Percentiles rank a stretch among this genome's conserved stretches.
These are phyloP conservation scores for Saccostrea glomerata DNA, from an alignment of 1,140 invertebrate species.

Conservation along the genomic window DNA sequence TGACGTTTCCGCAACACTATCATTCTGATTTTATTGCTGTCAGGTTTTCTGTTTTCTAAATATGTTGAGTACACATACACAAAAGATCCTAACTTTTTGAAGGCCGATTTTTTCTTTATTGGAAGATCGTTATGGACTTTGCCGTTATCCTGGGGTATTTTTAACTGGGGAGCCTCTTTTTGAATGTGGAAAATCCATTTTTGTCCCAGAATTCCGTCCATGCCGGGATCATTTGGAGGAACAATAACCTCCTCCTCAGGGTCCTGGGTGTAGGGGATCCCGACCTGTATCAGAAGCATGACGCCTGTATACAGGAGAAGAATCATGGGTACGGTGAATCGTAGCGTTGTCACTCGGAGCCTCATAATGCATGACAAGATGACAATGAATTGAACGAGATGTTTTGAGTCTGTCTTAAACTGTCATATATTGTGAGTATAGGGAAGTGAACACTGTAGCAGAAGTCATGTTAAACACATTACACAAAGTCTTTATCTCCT, in stretches of 20 bases:
- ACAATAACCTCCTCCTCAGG: background rate
- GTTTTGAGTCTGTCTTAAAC: too few relatives aligned
- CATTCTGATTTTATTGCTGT: constrained; percentile 51
- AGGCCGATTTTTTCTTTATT: constrained; percentile 38
- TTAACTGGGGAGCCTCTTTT: background rate
- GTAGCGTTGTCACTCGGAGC: background rate
- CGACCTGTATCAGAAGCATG: constrained; percentile 36
- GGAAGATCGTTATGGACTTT: background rate
- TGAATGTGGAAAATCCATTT: constrained; percentile 9
- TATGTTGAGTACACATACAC: constrained; percentile 66
- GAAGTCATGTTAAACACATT: background rate
- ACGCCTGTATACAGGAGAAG: constrained; percentile 16
- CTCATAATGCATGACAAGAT: background rate
- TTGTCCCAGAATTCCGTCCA: constrained; percentile 34
- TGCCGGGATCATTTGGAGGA: background rate
- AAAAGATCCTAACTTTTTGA: constrained; percentile 49
- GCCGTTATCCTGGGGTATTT: background rate
- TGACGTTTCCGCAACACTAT: constrained; percentile 57
- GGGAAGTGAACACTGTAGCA: background rate
- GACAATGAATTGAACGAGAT: too few relatives aligned
- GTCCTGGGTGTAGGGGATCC: background rate
- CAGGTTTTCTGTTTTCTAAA: constrained; percentile 60
- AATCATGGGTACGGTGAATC: constrained; percentile 24
- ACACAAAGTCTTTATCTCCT: background rate
- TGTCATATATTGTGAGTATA: too few relatives aligned